phyloP scores from a whole-genome alignment of 2,888 invertebrate genomes.

The Eupithecia inturbata region DNA sequence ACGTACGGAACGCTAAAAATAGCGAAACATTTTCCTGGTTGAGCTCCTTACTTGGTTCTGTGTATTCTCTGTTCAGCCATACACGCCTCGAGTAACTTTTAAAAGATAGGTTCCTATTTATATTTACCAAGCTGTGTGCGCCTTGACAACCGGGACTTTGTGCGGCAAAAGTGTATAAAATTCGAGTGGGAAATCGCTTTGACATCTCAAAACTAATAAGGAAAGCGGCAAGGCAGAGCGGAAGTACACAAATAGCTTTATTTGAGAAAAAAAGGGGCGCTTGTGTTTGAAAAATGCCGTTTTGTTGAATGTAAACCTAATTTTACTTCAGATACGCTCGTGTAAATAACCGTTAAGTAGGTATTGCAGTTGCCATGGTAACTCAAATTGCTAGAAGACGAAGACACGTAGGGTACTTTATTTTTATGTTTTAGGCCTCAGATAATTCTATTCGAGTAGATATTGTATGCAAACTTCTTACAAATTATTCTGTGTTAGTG shows the following conservation, averaged over 20 bases:
- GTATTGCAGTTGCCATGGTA: constrained; percentile 2
- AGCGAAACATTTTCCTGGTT: background rate
- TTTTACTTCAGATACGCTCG: constrained; percentile 10
- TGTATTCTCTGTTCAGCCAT: background rate
- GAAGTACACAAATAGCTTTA: constrained; percentile 26
- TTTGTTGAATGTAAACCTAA: constrained; percentile 23
- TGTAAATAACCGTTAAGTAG: constrained; percentile 9
- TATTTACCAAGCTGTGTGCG: constrained; percentile 15
- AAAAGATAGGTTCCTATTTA: background rate
- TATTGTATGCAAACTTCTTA: background rate
- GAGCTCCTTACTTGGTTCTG: background rate
- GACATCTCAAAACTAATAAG: constrained; percentile 37
- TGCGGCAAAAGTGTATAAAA: constrained; percentile 29
- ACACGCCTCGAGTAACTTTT: background rate
- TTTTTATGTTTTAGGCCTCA: background rate
- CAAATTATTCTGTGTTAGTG: background rate
- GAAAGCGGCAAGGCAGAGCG: constrained; percentile 21
- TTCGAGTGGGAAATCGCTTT: constrained; percentile 35
- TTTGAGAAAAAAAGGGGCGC: constrained; percentile 28
- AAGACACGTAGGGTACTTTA: background rate
- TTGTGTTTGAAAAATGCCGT: constrained; percentile 14
- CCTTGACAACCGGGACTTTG: constrained; percentile 20
- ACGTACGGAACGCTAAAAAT: background rate
- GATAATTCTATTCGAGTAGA: background rate
- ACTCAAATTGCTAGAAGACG: background rate